Evolutionary conservation across 2,113 vertebrate genomes (phyloP).

Genomic region (Epinephelus lanceolatus): DNA sequence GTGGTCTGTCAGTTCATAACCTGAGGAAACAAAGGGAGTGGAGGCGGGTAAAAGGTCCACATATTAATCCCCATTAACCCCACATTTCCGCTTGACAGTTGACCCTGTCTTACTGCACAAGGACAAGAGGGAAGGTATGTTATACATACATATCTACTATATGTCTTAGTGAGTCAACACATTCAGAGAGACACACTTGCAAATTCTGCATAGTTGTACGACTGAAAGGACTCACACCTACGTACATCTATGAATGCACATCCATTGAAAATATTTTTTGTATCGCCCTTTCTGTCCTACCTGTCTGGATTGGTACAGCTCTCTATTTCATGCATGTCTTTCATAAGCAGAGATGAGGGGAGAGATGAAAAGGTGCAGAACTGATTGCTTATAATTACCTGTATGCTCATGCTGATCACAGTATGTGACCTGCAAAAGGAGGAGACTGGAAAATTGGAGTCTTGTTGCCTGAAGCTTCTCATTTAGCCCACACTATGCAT

Average conservation of each 20-base stretch:
- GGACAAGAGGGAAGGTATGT: neutral
- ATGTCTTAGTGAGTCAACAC: neutral
- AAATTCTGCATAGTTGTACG: neutral
- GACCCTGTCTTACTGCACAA: neutral
- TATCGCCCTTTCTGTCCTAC: neutral
- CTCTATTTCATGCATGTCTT: constrained; percentile 26
- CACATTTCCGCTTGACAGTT: neutral
- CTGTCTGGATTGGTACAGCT: constrained; percentile 11
- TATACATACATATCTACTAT: neutral
- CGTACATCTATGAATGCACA: constrained; percentile 8
- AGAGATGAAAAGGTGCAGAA: constrained; percentile 39
- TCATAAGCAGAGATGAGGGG: constrained; percentile 22
- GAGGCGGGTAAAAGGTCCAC: neutral
- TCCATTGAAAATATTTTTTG: constrained; percentile 11
- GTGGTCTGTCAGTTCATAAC: neutral
- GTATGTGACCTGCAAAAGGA: constrained; percentile 35
- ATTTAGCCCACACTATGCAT: constrained; percentile 31
- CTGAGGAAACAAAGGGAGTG: neutral
- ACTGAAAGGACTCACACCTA: neutral
- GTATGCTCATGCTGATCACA: constrained; percentile 47
- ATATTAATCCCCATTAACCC: neutral
- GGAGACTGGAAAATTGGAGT: constrained; percentile 40
- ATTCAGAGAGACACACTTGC: neutral
- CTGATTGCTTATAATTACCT: constrained; percentile 58
- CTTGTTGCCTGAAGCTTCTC: constrained; percentile 43